These are phyloP conservation scores for Mesocentrotus franciscanus DNA, from an alignment of 53 echinoderm and acorn worm genomes.

Conservation along the genomic window DNA sequence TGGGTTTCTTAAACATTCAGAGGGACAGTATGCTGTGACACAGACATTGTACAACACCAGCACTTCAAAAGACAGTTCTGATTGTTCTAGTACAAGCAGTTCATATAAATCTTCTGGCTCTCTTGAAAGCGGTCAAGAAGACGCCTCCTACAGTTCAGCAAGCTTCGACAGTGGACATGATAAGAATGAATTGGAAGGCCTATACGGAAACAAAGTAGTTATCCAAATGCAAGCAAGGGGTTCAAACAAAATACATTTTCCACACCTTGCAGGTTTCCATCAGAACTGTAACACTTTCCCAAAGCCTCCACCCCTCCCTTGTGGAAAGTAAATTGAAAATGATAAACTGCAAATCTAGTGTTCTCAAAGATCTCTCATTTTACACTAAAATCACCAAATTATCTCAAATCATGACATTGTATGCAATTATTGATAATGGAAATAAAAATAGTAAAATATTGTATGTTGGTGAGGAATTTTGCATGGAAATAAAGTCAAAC, in stretches of 20 bases:
- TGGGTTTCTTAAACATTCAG: background rate
- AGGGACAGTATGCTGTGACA: background rate
- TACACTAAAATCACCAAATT: too few relatives aligned
- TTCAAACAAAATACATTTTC: background rate
- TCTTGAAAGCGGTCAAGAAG: conserved; percentile 8
- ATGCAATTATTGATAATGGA: too few relatives aligned
- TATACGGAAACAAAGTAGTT: background rate
- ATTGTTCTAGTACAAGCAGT: background rate
- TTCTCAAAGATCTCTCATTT: too few relatives aligned
- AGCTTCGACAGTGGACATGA: background rate
- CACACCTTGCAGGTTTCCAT: background rate
- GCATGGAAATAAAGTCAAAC: too few relatives aligned
- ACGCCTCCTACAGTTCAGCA: background rate
- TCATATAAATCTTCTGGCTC: conserved; percentile 15
- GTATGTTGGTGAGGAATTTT: too few relatives aligned
- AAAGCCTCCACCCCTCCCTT: conserved; percentile 17
- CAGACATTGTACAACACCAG: background rate
- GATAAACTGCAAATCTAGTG: background rate
- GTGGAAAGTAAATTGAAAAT: background rate
- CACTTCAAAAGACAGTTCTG: background rate
- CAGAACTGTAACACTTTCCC: background rate
- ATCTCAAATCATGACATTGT: too few relatives aligned
- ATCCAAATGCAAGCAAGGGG: background rate
- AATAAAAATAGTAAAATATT: too few relatives aligned
- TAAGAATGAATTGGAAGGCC: background rate